phyloP scores from a whole-genome alignment of 2,797 vertebrate species.

The Malurus leucopterus region DNA sequence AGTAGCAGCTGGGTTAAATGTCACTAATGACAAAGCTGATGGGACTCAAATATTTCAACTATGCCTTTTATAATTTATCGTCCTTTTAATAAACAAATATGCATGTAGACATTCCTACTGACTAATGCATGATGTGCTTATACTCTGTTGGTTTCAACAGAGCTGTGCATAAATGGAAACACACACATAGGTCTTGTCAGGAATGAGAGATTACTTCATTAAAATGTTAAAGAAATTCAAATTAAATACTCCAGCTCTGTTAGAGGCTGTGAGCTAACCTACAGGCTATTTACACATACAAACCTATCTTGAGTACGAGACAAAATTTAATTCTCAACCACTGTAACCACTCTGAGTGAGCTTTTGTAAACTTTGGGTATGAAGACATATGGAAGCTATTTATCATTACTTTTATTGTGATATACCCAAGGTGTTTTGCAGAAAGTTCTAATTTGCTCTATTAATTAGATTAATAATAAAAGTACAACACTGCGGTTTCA shows the following conservation, averaged over 20 bases:
- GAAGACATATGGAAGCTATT: neutral
- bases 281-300: constrained; percentile 45
- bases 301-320: neutral
- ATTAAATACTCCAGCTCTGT: constrained; percentile 6
- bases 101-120: neutral
- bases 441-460: constrained; percentile 15
- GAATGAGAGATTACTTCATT: constrained; percentile 55
- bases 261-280: constrained; percentile 34
- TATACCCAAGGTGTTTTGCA: neutral
- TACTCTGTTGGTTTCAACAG: neutral
- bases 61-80: neutral
- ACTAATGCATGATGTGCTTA: neutral
- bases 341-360: neutral
- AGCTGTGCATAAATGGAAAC: neutral
- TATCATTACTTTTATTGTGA: neutral
- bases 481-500: neutral
- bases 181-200: neutral
- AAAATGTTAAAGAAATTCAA: constrained; percentile 58
- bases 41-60: neutral
- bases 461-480: constrained; percentile 13
- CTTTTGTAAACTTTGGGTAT: constrained; percentile 11
- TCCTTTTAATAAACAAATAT: neutral
- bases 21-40: neutral
- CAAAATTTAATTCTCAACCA: constrained; percentile 43
- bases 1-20: neutral